These are phyloP conservation scores for Anaspis maculata DNA, from an alignment of 2,888 invertebrate genomes.

Conservation along the genomic window DNA sequence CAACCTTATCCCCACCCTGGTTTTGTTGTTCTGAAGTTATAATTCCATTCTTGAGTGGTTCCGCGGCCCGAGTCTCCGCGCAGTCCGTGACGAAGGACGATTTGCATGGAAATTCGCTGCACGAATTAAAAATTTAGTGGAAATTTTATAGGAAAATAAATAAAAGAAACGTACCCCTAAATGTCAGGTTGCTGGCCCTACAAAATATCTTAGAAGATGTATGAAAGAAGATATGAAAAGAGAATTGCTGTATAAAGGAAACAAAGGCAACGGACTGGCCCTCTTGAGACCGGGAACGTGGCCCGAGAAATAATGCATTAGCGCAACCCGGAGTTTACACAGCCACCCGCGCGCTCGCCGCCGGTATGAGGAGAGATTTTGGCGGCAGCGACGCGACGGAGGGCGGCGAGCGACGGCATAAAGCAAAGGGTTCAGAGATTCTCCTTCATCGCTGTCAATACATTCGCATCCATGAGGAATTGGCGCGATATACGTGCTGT, in stretches of 20 bases:
- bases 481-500: too few species aligned
- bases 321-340: constrained; percentile 14
- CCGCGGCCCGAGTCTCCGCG: too few species aligned
- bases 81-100: too few species aligned
- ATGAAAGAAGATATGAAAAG: constrained; percentile 39
- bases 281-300: constrained; percentile 31
- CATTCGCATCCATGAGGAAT: too few species aligned
- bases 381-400: too few species aligned
- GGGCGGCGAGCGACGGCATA: too few species aligned
- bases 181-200: constrained; percentile 34
- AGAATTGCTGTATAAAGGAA: constrained; percentile 40
- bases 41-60: too few species aligned
- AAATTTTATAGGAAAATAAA: constrained; percentile 34
- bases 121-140: constrained; percentile 33
- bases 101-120: constrained; percentile 1
- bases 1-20: too few species aligned
- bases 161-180: constrained; percentile 33
- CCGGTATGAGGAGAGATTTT: too few species aligned
- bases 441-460: too few species aligned
- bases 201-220: constrained; percentile 36
- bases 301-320: constrained; percentile 32
- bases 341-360: constrained; percentile 1
- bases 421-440: too few species aligned
- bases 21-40: too few species aligned
- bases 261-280: constrained; percentile 32